Evolutionary conservation across 2,888 invertebrate species (phyloP), one percentile per base, ranked within the genome.

Genomic region (Cartodere bifasciata): DNA sequence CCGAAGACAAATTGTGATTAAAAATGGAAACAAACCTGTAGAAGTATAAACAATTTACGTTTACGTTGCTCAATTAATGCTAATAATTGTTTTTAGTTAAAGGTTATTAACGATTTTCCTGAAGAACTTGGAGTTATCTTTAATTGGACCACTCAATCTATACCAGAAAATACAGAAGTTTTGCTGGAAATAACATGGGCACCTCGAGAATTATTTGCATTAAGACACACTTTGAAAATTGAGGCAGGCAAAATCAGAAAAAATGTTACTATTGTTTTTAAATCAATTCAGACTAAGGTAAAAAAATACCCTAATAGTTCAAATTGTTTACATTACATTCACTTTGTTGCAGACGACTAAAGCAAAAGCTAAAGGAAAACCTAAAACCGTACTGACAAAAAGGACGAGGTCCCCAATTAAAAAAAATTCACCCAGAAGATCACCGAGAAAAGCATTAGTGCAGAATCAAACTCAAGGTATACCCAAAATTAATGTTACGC

Each of bases 251-350:
- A 67, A 40, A 70, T 76, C 28, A 67, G 72, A 48, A 75, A 74
- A 58, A 77, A 80, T 48, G 65, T 81, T 3, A 64, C 71, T 40
- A 57, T 79, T 3, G 66, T 72, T 4, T 63, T 76, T 10, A 78
- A 77, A 50, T 68, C 75, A 27, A 47, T 67, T 15, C 12, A 26
- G 28, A 42, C 44, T 7, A 55, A 52, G 48, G 58, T 56, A 38
- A 43, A 20, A 20, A n/a, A n/a, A n/a, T n/a, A n/a, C n/a, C n/a
- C n/a, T n/a, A n/a, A n/a, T n/a, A n/a, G n/a, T n/a, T n/a, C n/a
- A n/a, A n/a, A n/a, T n/a, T n/a, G n/a, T n/a, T n/a, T n/a, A n/a
- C n/a, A 17, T 17, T 17, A 17, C 20, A 17, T n/a, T 17, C 20
- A 7, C 9, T 17, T 20, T 20, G 20, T 20, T n/a, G n/a, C n/a